Evolutionary conservation across 2,888 invertebrate species (phyloP).

Genomic region (Koerneria pararmatus): DNA sequence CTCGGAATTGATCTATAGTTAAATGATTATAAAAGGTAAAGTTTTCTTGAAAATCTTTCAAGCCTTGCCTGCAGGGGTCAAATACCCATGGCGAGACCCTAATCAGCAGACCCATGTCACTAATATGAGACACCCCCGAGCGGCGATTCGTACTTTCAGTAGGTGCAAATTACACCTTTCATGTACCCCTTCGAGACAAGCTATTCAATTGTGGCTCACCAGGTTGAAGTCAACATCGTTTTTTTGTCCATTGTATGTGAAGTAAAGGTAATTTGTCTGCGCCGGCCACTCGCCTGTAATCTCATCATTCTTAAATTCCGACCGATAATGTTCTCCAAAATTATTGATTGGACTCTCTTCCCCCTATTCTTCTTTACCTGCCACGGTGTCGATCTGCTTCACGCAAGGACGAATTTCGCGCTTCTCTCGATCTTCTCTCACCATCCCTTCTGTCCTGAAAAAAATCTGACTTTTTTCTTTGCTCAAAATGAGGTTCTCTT

Average conservation of each 20-base stretch:
- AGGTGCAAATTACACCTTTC: neutral
- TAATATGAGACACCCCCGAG: neutral
- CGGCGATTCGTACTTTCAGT: no score
- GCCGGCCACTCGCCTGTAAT: slow-evolving; percentile 99
- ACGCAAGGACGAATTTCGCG: slow-evolving; percentile 75
- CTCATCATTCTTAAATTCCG: slow-evolving; percentile 69
- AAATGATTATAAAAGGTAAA: no score
- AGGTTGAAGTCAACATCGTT: slow-evolving; percentile 70
- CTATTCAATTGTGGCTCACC: no score
- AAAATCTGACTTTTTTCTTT: no score
- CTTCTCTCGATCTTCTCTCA: slow-evolving; percentile 56
- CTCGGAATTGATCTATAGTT: no score
- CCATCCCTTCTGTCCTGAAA: slow-evolving; percentile 61
- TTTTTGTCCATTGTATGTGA: slow-evolving; percentile 83
- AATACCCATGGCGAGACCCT: neutral
- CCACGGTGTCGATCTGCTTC: slow-evolving; percentile 97
- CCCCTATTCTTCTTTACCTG: slow-evolving; percentile 68
- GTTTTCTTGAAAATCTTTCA: no score
- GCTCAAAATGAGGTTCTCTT: no score
- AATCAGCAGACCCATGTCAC: slow-evolving; percentile 1
- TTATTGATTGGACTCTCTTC: neutral
- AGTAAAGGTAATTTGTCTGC: slow-evolving; percentile 92
- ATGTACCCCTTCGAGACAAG: no score
- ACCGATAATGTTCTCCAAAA: neutral
- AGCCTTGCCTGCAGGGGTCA: neutral